Conservation (phyloP, 2,888 invertebrate species). For the Petrolisthes cinctipes region DNA sequence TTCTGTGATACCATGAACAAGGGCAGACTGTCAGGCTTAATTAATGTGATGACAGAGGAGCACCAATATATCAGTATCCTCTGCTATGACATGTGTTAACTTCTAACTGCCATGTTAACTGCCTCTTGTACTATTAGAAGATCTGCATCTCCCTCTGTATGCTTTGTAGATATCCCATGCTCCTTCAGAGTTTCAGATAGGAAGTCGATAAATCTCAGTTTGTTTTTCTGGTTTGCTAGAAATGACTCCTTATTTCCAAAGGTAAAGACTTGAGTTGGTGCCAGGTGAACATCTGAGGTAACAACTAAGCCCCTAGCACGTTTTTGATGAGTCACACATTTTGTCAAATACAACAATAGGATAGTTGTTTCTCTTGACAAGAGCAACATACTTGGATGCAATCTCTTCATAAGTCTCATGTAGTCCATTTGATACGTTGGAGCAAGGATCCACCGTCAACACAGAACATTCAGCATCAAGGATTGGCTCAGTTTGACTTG, state of each 20-base stretch:
- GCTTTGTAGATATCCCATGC: slow-evolving; percentile 13
- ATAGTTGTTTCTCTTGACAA: slow-evolving; percentile 21
- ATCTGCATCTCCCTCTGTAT: slow-evolving; percentile 28
- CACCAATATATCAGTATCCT: slow-evolving; percentile 27
- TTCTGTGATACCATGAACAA: slow-evolving; percentile 26
- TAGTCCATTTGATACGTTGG: slow-evolving; percentile 16
- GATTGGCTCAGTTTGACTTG: slow-evolving; percentile 14
- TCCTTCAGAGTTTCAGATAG: slow-evolving; percentile 21
- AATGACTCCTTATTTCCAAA: slow-evolving; percentile 19
- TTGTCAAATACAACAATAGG: slow-evolving; percentile 22
- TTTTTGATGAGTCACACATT: slow-evolving; percentile 24
- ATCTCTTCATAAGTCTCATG: slow-evolving; percentile 6
- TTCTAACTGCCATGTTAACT: slow-evolving; percentile 21
- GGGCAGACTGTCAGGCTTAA: slow-evolving; percentile 25
- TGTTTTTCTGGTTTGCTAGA: slow-evolving; percentile 25
- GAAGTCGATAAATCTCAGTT: slow-evolving; percentile 13
- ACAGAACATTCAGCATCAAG: slow-evolving; percentile 25
- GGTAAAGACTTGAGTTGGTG: slow-evolving; percentile 14
- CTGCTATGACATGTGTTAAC: slow-evolving; percentile 15
- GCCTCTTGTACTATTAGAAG: slow-evolving; percentile 18
- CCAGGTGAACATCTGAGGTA: slow-evolving; percentile 25
- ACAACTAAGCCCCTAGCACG: slow-evolving; percentile 19
- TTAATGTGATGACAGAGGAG: slow-evolving; percentile 29
- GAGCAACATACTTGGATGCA: slow-evolving; percentile 23
- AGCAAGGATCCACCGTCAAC: slow-evolving; percentile 15